phyloP scores from a whole-genome alignment of 2,797 vertebrate genomes.

The Nannoperca obscura region DNA sequence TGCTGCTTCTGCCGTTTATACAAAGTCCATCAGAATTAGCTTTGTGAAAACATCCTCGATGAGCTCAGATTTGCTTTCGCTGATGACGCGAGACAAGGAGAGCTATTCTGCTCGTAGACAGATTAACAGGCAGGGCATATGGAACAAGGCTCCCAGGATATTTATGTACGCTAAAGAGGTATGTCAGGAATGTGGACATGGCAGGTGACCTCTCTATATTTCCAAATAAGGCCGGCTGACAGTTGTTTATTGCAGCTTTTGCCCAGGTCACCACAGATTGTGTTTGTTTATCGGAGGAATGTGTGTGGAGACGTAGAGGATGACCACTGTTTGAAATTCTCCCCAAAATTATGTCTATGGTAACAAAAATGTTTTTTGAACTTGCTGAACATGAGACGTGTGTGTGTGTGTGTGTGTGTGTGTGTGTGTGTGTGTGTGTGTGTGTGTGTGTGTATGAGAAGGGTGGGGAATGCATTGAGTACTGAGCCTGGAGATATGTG shows the following conservation, averaged over 20 bases:
- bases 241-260: constrained; percentile 72
- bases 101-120: constrained; percentile 39
- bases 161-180: constrained; percentile 71
- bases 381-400: constrained; percentile 11
- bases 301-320: constrained; percentile 48
- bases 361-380: constrained; percentile 26
- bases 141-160: constrained; percentile 67
- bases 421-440: not conserved
- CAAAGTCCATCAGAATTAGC: constrained; percentile 33
- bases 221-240: constrained; percentile 71
- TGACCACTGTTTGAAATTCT: constrained; percentile 57
- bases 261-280: constrained; percentile 60
- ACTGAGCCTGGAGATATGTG: constrained; percentile 3
- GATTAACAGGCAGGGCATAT: constrained; percentile 56
- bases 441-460: not conserved
- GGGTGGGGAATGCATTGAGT: not conserved
- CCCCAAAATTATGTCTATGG: constrained; percentile 34
- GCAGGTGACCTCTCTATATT: constrained; percentile 80
- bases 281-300: constrained; percentile 68
- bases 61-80: constrained; percentile 44
- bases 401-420: not conserved
- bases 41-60: constrained; percentile 52
- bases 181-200: constrained; percentile 80
- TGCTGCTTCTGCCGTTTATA: constrained; percentile 15
- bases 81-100: constrained; percentile 57